Evolutionary conservation across 2,113 vertebrate genomes (phyloP).

Genomic region (Podilymbus podiceps): DNA sequence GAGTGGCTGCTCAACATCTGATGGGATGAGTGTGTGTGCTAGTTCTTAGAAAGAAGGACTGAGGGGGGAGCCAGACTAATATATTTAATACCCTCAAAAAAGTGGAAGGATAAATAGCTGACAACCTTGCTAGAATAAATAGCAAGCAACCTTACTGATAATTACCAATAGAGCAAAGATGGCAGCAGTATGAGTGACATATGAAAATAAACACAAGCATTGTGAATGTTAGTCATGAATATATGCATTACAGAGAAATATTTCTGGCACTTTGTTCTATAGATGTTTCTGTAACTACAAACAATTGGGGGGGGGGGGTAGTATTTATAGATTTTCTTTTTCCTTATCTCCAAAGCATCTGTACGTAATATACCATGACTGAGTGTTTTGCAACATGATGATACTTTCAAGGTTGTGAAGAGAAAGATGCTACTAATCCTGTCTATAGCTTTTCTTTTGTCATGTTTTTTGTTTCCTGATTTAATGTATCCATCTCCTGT

Average conservation of each 20-base stretch:
- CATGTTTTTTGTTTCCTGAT: background rate
- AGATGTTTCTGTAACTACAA: background rate
- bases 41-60: background rate
- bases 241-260: background rate
- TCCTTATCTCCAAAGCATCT: background rate
- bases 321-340: background rate
- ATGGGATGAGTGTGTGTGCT: background rate
- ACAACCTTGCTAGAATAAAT: background rate
- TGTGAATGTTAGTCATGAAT: background rate
- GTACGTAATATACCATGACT: background rate
- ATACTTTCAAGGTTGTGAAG: background rate
- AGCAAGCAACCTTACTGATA: background rate
- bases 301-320: rapidly evolving
- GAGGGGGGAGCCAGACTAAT: background rate
- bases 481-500: background rate
- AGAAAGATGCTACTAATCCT: background rate
- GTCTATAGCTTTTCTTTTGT: background rate
- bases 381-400: background rate
- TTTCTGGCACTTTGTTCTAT: background rate
- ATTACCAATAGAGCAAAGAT: background rate
- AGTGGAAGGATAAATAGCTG: background rate
- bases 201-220: background rate
- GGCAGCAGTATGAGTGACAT: background rate
- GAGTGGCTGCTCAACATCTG: background rate
- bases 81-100: background rate